A percentile compares a stretch with the other conserved stretches of the same genome.
phyloP scores from a whole-genome alignment of 2,888 invertebrate species.

The Mythimna vitellina region DNA sequence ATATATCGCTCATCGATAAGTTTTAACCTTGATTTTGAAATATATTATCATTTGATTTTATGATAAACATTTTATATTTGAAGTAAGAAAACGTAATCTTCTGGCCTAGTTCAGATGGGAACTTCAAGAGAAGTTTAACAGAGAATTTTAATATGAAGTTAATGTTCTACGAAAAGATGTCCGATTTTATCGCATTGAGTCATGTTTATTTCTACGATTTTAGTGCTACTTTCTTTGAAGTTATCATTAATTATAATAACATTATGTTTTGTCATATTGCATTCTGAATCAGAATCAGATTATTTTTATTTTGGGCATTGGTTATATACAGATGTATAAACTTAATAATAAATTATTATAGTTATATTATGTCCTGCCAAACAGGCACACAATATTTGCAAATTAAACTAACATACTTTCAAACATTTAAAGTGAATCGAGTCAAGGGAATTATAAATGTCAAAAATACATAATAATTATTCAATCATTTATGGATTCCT shows the following conservation, averaged over 20 bases:
- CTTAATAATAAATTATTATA: too few species aligned
- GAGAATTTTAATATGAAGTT: neutral
- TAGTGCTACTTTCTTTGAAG: neutral
- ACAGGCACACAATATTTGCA: too few species aligned
- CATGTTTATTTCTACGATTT: conserved; percentile 1
- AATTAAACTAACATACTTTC: too few species aligned
- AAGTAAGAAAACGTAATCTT: neutral
- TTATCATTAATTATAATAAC: neutral
- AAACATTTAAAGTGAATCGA: too few species aligned
- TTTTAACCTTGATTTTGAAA: neutral
- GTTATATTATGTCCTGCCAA: too few species aligned
- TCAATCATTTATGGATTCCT: too few species aligned
- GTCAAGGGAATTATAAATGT: too few species aligned
- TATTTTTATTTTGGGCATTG: too few species aligned
- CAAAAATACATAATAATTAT: too few species aligned
- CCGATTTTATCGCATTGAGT: neutral
- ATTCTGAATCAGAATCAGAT: neutral
- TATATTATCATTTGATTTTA: neutral
- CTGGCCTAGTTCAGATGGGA: neutral
- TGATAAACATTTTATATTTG: neutral
- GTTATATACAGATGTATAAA: too few species aligned
- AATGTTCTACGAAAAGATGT: neutral
- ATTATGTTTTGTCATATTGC: neutral
- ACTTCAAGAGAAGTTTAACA: neutral
- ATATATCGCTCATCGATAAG: conserved; percentile 2